Conservation (phyloP, 2,113 vertebrate genomes). For the Danionella cerebrum region DNA sequence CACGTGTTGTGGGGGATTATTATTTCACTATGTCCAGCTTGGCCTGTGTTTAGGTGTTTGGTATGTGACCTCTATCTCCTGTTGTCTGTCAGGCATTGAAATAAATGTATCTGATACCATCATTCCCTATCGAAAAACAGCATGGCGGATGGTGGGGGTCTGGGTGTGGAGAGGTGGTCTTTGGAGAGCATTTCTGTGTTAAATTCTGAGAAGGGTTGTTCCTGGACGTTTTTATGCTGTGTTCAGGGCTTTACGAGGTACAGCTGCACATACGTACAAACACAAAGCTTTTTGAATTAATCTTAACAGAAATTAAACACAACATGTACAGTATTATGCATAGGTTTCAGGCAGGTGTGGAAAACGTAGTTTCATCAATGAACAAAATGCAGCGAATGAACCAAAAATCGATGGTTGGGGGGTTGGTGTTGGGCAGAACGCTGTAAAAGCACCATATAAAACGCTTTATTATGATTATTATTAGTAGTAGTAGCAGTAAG, state of each 20-base stretch:
- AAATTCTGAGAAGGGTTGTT: background rate
- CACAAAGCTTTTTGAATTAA: too few species aligned
- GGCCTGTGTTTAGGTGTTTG: background rate
- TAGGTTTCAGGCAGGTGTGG: too few species aligned
- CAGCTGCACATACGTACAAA: background rate
- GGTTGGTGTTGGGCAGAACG: too few species aligned
- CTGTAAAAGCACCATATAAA: too few species aligned
- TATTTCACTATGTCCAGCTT: background rate
- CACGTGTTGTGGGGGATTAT: background rate
- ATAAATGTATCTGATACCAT: slow-evolving; percentile 11
- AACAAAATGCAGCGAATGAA: too few species aligned
- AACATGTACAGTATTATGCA: too few species aligned
- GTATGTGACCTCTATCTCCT: slow-evolving; percentile 16
- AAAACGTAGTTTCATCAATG: too few species aligned
- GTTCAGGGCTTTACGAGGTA: background rate
- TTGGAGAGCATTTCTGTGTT: background rate
- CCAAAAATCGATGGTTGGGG: too few species aligned
- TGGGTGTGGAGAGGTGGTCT: background rate
- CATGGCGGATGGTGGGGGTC: background rate
- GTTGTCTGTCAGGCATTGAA: background rate
- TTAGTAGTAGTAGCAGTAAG: too few species aligned
- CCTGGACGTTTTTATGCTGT: background rate
- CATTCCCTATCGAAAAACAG: background rate
- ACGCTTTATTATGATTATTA: too few species aligned
- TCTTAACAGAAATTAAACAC: too few species aligned